Base-by-base conservation (phyloP, 2,888 invertebrate genomes). In the Calameuta idolon region DNA sequence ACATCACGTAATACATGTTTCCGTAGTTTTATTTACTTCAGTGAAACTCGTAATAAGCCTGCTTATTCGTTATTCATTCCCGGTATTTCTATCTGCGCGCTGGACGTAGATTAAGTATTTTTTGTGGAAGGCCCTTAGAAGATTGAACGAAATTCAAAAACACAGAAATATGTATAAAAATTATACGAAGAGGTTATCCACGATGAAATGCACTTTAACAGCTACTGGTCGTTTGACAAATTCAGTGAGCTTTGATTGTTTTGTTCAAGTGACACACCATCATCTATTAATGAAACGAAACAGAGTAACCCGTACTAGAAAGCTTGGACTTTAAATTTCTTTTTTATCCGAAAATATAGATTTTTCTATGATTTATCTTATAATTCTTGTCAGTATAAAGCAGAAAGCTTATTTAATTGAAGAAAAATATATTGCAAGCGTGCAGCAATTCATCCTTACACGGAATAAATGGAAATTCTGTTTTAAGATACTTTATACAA, bases 321-420 rank as follows among this genome's bases (percentile, higher is more conserved):
- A 71, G 77, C 76, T 77, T 78, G 78, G 80, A 83, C 76, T 82
- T 76, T 81, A 80, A 81, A 78, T 75, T 77, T 81, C 79, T 76
- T 82, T 84, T 84, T 83, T 87, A 81, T 84, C 81, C 87, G 86
- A 87, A 88, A 84, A 86, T 75, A 83, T 84, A 82, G 73, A 82
- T 84, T 80, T 81, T 85, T 84, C 80, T 69, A 75, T 79, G 76
- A 79, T 78, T 79, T 82, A 81, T 76, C 74, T 79, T 55, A 55
- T 55, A 9, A 55, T 55, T 55, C 23, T 55, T 55, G 55, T 23
- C 9, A 55, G 23, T 55, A 55, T 55, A 55, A 23, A 55, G 55
- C 55, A 55, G 55, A 23, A 55, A 55, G 55, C 23, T 55, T 55
- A 9, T 55, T 55, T 55, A 23, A 55, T 23, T 55, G 2, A 55